Base-by-base conservation (phyloP, 1,140 invertebrate species). In the Odontomachus brunneus region DNA sequence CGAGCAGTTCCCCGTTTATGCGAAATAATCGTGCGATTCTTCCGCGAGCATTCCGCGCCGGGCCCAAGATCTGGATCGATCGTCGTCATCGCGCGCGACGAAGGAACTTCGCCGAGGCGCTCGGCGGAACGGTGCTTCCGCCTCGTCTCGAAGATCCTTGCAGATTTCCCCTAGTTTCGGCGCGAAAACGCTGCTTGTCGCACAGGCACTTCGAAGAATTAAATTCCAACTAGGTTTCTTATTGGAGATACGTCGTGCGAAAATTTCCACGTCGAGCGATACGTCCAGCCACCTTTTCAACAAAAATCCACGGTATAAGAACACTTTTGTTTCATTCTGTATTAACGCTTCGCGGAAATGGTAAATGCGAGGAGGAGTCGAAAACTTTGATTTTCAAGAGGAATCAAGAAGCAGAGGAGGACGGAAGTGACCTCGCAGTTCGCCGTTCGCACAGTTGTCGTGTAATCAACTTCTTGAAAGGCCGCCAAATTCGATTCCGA, bases 401-500 rank as follows among this genome's bases (percentile, higher is more conserved):
- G 69, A 80, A 78, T 78, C 75, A 78, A 69, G 51, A 12, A 78
- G 19, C 12, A 55, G 49, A 69, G 44, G 65, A 48, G 59, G 73
- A 19, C 75, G 75, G 75, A 80, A 80, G 33, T 80, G 51, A 80
- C 65, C 75, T 71, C 65, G 65, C 65, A 80, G 49, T 69, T 57
- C 51, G 75, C 24, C 65, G 53, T 33, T 44, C 38, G 38, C 38
- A 44, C 38, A 44, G 51, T 51, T 80, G 75, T 80, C 69, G 75
- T 80, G 65, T 80, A 80, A 80, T 80, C 75, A 80, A 80, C 65
- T 80, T 80, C 65, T 80, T 80, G 75, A 80, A 80, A 80, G 19
- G 53, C 26, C 75, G 75, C 75, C 75, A 80, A 80, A 80, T 69
- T 80, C 33, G 51, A 57, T 44, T 80, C 75, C 19, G 33, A 11